Conservation (phyloP, 2,797 vertebrate genomes). For the Carcharodon carcharias region DNA sequence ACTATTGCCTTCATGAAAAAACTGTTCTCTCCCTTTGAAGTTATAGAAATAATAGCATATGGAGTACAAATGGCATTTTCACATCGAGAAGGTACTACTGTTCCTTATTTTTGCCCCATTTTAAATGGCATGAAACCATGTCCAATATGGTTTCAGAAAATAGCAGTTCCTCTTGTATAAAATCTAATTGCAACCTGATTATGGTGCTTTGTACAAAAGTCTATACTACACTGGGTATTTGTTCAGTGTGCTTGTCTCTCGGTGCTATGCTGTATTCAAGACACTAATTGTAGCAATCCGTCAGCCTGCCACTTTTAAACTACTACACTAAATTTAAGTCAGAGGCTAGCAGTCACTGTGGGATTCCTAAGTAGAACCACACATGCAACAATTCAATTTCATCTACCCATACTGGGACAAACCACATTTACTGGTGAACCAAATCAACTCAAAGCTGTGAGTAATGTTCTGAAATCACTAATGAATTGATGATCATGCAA, state of each 20-base stretch:
- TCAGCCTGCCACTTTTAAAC: slow-evolving; percentile 11
- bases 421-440: slow-evolving; percentile 13
- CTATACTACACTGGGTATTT: not conserved
- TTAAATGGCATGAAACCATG: not conserved
- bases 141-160: not conserved
- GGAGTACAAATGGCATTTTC: not conserved
- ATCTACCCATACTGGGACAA: not conserved
- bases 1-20: too few relatives aligned
- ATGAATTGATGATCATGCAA: slow-evolving; percentile 1
- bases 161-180: not conserved
- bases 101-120: not conserved
- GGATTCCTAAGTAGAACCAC: slow-evolving; percentile 1
- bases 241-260: not conserved
- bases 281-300: slow-evolving; percentile 19
- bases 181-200: not conserved
- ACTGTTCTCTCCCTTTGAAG: not conserved
- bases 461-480: slow-evolving; percentile 3
- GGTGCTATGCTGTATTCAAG: not conserved
- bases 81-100: not conserved
- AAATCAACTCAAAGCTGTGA: slow-evolving; percentile 21
- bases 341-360: slow-evolving; percentile 25
- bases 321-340: slow-evolving; percentile 18
- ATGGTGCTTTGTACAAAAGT: not conserved
- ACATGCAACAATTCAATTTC: slow-evolving; percentile 17
- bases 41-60: not conserved